Evolutionary conservation across 2,888 invertebrate species (phyloP), one percentile per base, ranked within the genome.

Genomic region (Pediacus dermestoides): DNA sequence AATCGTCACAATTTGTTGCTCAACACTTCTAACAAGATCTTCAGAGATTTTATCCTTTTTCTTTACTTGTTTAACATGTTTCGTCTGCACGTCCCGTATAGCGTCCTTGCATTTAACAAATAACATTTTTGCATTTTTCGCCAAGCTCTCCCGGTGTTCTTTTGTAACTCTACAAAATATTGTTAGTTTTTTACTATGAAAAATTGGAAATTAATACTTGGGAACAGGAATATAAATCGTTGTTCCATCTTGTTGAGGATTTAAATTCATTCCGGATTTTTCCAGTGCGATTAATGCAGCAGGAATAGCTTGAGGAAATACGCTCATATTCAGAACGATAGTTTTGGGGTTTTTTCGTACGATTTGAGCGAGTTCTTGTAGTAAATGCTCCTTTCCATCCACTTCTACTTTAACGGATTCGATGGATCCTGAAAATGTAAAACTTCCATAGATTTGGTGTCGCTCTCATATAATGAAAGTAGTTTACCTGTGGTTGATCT

Each of bases 241-340:
- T 1, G 90, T 92, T 12, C 93, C 93, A 63, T 96, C 95, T 67
- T 93, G 92, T 64, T 95, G 94, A 0, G 94, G 92, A 71, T 90
- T 94, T 37, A 95, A 71, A 67, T 92, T 92, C 75, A 95, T 79
- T 6, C 93, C 92, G 41, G 91, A 90, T 21, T 78, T 78, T 35
- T 75, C 70, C 30, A 96, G 77, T 1, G 88, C 81, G 60, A 82
- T 81, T 15, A 92, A 55, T 3, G 85, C 86, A 48, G 81, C 76
- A 4, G 88, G 86, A 56, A 90, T 85, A 4, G 85, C 86, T 75
- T 91, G 89, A 1, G 95, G 92, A 66, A 90, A 88, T 0, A 82
- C 76, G 32, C 82, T 71, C 76, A 91, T 81, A 66, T 93, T 89
- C 7, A 96, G 73, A 0, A 93, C 78, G 35, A 94, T 75, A 1